Conservation (phyloP, 2,888 invertebrate species). For the Salticus scenicus region DNA sequence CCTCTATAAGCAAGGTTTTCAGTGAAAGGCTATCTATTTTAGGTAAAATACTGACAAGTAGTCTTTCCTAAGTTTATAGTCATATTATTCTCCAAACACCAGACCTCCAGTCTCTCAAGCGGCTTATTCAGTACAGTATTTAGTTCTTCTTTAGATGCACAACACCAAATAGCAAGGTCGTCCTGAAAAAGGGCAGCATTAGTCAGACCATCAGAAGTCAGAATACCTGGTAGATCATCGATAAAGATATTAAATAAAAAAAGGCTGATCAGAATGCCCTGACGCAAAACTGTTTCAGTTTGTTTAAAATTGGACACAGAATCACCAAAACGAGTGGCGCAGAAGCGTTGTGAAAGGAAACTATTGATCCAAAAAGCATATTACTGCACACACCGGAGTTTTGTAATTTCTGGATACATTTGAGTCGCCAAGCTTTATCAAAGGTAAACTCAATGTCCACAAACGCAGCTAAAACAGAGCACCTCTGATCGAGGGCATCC, state of each 20-base stretch:
- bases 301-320: not conserved
- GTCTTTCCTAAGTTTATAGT: too few species aligned
- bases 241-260: constrained; percentile 4
- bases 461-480: constrained; percentile 20
- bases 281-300: not conserved
- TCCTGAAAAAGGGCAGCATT: constrained; percentile 1
- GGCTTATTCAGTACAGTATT: not conserved
- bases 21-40: too few species aligned
- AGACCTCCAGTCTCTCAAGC: too few species aligned
- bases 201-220: not conserved
- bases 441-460: constrained; percentile 13
- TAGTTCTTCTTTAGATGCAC: not conserved
- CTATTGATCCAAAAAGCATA: constrained; percentile 9
- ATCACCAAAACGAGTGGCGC: constrained; percentile 18
- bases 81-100: too few species aligned
- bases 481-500: constrained; percentile 1
- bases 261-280: constrained; percentile 16
- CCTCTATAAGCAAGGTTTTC: not conserved
- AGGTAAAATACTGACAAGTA: too few species aligned
- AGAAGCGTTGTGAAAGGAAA: not conserved
- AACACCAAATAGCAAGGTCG: not conserved
- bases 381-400: not conserved
- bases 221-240: not conserved
- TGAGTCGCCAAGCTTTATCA: constrained; percentile 16
- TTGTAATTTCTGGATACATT: constrained; percentile 17